Evolutionary conservation across 2,888 invertebrate species (phyloP), one percentile per base, ranked within the genome.

Genomic region (Microplitis deprimator): DNA sequence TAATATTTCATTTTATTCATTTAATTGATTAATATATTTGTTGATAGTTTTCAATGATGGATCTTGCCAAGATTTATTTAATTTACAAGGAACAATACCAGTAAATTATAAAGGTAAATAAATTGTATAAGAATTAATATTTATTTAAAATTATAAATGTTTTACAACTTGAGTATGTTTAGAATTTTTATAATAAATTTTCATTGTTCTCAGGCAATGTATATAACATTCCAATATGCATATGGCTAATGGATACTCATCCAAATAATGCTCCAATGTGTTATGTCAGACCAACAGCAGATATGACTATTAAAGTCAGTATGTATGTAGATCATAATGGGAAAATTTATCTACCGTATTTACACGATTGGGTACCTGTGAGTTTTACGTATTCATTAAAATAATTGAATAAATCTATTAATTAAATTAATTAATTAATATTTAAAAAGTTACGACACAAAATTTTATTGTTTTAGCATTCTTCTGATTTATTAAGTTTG

Each of bases 171-270:
- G 29, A 29, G 29, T 29, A 29, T 29, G 40, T 8, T 38, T 59
- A 7, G 39, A 73, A 59, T 6, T 29, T 61, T 67, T 70, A 39
- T 16, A 1, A 41, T 6, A 16, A 64, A 76, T 68, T 17, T 20
- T 68, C 38, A 17, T 41, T 73, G 5, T 70, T 73, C 85, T 67
- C 85, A 95, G 95, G 94, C 78, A 92, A 92, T 77, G 93, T 92
- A 68, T 99, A 99, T 91, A 97, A 99, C 91, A 99, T 99, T 89
- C 99, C 99, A 13, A 94, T 99, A 62, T 95, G 96, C 87, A 95
- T 99, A 85, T 99, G 97, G 97, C 89, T 99, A 71, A 95, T 97
- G 94, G 98, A 99, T 87, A 98, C 98, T 5, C 98, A 99, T 92
- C 99, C 99, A 0, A 94, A 96, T 88, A 96, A 97, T 91, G 97